Base-by-base conservation (phyloP, 1,140 invertebrate species). In the Planococcus citri region DNA sequence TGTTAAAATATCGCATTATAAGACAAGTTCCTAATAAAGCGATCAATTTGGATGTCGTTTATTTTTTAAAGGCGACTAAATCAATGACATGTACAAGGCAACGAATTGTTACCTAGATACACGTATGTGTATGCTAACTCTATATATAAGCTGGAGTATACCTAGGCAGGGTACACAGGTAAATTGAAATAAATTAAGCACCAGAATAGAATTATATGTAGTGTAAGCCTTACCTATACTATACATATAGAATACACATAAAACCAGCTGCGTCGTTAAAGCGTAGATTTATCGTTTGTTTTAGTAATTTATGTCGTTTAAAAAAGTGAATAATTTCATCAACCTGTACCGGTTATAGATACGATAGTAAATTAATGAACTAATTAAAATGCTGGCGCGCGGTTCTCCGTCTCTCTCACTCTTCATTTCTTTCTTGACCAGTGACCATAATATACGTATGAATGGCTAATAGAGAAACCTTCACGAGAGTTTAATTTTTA, bases 41-140 rank as follows among this genome's bases (percentile, higher is more conserved):
- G 41, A 51, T 51, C 41, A 51, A 51, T 51, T 51, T 51, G 41
- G n/a, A 51, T 20, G 41, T 51, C 41, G 41, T 51, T 51, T 51
- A 51, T 51, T 20, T 20, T 51, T 20, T 51, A 51, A 51, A 51
- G 12, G 41, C 10, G 41, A 51, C 41, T 51, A 51, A 51, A 51
- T 51, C 41, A 51, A 17, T 20, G 41, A 20, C 29, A 33, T n/a
- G 17, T 51, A 51, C n/a, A 51, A 51, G 41, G 10, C n/a, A n/a
- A n/a, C n/a, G 41, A 51, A 14, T 17, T 20, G 41, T 51, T 51
- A 51, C 41, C 41, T 51, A 51, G n/a, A 51, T 51, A 51, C 41
- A 51, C 10, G 41, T 17, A n/a, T n/a, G n/a, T n/a, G n/a, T n/a
- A n/a, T n/a, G n/a, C n/a, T n/a, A n/a, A n/a, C n/a, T n/a, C n/a